Conservation (phyloP, 2,113 vertebrate species). For the Mesocricetus auratus region DNA sequence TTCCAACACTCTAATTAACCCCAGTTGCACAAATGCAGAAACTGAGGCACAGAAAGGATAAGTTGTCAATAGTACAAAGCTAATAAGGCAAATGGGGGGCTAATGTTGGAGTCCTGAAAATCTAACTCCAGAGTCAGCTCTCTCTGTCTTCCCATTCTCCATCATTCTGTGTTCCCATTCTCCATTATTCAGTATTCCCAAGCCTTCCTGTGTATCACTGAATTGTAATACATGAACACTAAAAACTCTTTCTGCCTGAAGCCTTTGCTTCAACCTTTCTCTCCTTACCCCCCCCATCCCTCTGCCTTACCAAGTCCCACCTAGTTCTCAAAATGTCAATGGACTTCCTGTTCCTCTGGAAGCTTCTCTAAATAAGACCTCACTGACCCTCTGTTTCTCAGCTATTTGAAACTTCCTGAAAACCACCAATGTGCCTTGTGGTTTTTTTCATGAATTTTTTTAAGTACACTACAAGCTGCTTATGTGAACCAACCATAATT, state of each 20-base stretch:
- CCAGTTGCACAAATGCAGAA: neutral
- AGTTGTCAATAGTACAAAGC: neutral
- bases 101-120: neutral
- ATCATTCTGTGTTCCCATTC: neutral
- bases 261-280: neutral
- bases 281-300: neutral
- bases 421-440: neutral
- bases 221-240: neutral
- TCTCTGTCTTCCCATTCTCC: neutral
- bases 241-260: neutral
- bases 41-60: neutral
- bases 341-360: slow-evolving; percentile 29
- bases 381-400: neutral
- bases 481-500: slow-evolving; percentile 58
- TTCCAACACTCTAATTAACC: neutral
- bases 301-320: slow-evolving; percentile 21
- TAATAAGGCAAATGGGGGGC: neutral
- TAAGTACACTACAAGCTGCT: slow-evolving; percentile 33
- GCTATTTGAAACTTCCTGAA: slow-evolving; percentile 51
- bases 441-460: neutral
- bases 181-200: neutral
- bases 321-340: neutral
- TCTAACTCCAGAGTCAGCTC: neutral
- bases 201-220: neutral
- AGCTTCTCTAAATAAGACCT: slow-evolving; percentile 13